A percentile compares a stretch with the other conserved stretches of the same genome.
These are phyloP conservation scores for Upupa epops DNA, from an alignment of 2,113 vertebrate genomes.

Conservation along the genomic window DNA sequence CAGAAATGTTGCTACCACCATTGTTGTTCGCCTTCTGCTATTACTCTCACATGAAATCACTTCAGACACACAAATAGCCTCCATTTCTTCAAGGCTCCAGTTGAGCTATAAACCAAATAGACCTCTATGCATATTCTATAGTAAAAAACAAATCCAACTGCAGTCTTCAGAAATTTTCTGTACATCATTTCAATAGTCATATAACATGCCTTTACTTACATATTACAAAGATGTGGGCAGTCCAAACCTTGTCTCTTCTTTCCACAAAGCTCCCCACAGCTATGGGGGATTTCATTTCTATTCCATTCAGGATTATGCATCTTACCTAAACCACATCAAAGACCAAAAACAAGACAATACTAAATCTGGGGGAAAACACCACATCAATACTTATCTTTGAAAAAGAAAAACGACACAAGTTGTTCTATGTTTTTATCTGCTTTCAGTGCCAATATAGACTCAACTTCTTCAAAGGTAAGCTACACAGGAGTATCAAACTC, in stretches of 20 bases:
- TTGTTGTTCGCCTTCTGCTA: not conserved
- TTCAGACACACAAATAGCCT: not conserved
- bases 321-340: slow-evolving; percentile 80
- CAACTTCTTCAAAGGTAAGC: not conserved
- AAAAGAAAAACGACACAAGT: not conserved
- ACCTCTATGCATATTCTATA: not conserved
- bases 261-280: slow-evolving; percentile 97
- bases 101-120: not conserved
- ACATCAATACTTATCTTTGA: not conserved
- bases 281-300: slow-evolving; percentile 97
- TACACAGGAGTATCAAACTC: not conserved
- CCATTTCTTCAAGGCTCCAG: not conserved
- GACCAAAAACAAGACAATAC: not conserved
- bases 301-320: slow-evolving; percentile 97
- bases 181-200: not conserved
- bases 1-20: not conserved
- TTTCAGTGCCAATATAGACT: not conserved
- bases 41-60: not conserved
- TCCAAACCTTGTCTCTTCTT: slow-evolving; percentile 89
- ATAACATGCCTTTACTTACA: slow-evolving; percentile 80
- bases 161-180: not conserved
- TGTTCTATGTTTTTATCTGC: not conserved
- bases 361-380: not conserved
- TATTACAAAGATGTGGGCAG: slow-evolving; percentile 96
- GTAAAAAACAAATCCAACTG: not conserved